These are phyloP conservation scores for Orussus abietinus DNA, from an alignment of 1,140 invertebrate genomes.

Conservation along the genomic window DNA sequence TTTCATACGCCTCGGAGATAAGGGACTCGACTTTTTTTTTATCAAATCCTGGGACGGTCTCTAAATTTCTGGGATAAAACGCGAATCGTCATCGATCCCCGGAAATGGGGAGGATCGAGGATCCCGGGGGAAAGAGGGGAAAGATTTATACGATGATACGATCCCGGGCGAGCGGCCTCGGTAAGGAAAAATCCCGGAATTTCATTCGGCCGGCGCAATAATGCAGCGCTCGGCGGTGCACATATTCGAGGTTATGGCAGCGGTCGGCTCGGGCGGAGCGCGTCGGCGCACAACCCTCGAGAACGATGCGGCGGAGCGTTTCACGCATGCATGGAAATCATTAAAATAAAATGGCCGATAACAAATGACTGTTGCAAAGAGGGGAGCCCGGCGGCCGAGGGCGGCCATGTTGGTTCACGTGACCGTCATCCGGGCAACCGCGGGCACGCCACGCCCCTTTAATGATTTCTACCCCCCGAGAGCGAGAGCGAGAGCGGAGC, in stretches of 20 bases:
- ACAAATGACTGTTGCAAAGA: conserved; percentile 55
- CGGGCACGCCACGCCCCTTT: conserved; percentile 53
- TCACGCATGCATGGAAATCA: conserved; percentile 56
- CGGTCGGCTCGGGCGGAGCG: not conserved
- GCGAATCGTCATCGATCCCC: not conserved
- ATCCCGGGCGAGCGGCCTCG: no score
- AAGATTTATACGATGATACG: not conserved
- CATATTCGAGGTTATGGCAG: no score
- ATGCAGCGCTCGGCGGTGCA: no score
- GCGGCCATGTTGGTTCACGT: conserved; percentile 55
- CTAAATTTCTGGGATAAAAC: no score
- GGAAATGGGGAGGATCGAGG: no score
- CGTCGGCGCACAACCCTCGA: conserved; percentile 6
- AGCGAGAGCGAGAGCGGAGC: conserved; percentile 35
- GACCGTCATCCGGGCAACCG: conserved; percentile 56
- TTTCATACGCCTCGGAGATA: no score
- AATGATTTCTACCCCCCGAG: conserved; percentile 56
- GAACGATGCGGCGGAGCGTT: conserved; percentile 47
- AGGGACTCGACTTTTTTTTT: no score
- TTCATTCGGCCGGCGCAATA: no score
- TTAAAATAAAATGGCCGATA: conserved; percentile 57
- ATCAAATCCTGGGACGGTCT: no score
- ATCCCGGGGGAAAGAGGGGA: no score
- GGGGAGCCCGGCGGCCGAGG: conserved; percentile 28
- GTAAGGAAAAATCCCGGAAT: no score